phyloP scores from a whole-genome alignment of 53 echinoderm and acorn worm genomes.

The Echinometra lucunter region DNA sequence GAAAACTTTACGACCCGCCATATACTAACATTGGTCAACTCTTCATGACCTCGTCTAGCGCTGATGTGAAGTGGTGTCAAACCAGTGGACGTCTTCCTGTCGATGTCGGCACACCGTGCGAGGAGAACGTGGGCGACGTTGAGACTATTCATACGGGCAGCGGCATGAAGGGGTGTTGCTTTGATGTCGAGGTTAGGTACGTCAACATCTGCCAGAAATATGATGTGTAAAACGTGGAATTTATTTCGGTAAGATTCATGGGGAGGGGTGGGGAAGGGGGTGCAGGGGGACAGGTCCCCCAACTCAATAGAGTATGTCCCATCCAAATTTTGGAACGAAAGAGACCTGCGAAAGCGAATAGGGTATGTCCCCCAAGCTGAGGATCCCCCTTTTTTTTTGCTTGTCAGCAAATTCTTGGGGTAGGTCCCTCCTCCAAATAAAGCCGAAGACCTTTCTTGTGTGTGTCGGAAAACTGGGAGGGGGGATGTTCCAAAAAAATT shows the following conservation, averaged over 20 bases:
- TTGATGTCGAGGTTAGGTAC: slow-evolving; percentile 30
- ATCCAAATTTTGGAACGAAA: no score
- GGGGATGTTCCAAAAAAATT: no score
- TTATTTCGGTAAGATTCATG: not conserved
- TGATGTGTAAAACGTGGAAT: not conserved
- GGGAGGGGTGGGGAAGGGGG: no score
- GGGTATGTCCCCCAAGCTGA: no score
- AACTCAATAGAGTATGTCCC: no score
- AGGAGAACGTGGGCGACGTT: slow-evolving; percentile 70
- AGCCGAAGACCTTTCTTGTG: no score
- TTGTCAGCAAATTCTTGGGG: no score
- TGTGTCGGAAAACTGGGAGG: no score
- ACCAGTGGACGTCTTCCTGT: slow-evolving; percentile 65
- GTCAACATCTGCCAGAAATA: slow-evolving; percentile 12
- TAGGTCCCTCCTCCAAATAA: no score
- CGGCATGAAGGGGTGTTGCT: slow-evolving; percentile 78
- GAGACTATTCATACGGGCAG: slow-evolving; percentile 67
- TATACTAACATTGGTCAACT: slow-evolving; percentile 69
- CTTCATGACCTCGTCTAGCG: slow-evolving; percentile 66
- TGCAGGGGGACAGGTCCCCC: not conserved
- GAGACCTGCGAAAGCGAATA: no score
- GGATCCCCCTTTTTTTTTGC: no score
- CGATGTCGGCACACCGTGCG: slow-evolving; percentile 69
- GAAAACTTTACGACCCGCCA: not conserved
- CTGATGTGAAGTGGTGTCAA: slow-evolving; percentile 79